Percentiles rank a stretch among this genome's conserved stretches.
Conservation (phyloP, 1,140 invertebrate genomes). For the Zaprionus capensis region DNA sequence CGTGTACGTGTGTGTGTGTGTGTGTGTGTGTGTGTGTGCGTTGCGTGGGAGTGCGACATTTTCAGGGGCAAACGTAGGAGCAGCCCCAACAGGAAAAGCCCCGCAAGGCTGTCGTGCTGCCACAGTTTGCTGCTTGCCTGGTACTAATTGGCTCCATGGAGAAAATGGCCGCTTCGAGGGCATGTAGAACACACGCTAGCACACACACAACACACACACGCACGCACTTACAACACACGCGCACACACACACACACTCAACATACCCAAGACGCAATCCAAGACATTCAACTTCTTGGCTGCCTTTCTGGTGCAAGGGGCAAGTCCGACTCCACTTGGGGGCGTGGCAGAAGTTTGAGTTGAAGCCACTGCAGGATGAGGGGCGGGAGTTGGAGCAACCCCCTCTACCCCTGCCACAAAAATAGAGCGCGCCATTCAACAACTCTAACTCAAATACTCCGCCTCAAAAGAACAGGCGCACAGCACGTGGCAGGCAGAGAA, state of each 20-base stretch:
- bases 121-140: conserved; percentile 72
- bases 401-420: background rate
- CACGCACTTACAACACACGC: conserved; percentile 7
- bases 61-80: conserved; percentile 54
- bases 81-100: conserved; percentile 39
- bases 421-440: conserved; percentile 71
- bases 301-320: background rate
- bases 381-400: background rate
- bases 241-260: background rate
- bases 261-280: conserved; percentile 1
- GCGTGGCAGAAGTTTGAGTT: conserved; percentile 17
- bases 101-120: conserved; percentile 12
- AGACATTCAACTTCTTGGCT: conserved; percentile 53
- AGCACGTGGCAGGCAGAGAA: conserved; percentile 42
- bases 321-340: conserved; percentile 14
- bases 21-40: background rate
- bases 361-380: conserved; percentile 3
- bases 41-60: conserved; percentile 26
- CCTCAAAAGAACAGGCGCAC: conserved; percentile 79
- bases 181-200: conserved; percentile 41
- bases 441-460: conserved; percentile 84
- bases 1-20: background rate
- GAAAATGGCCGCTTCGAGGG: conserved; percentile 78
- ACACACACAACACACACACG: conserved; percentile 18
- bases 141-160: conserved; percentile 82